Evolutionary conservation across 2,113 vertebrate species (phyloP).

Genomic region (Tragulus kanchil): DNA sequence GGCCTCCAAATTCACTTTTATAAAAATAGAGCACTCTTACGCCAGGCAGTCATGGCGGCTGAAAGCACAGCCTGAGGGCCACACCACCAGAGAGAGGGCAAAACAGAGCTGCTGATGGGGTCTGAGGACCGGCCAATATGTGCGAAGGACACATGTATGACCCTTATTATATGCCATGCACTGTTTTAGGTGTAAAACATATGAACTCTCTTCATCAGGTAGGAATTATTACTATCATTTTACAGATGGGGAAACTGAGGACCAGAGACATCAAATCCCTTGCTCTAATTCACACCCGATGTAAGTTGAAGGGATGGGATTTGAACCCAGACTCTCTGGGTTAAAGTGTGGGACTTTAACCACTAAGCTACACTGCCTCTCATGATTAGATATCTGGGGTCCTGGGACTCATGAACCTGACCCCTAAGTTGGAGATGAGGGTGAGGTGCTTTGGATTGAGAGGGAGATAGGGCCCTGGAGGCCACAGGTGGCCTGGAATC

Average conservation of each 20-base stretch:
- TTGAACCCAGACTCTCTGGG: not conserved
- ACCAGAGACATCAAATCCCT: not conserved
- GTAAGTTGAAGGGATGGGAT: not conserved
- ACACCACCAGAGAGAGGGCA: not conserved
- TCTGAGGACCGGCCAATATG: not conserved
- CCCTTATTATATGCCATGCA: no score
- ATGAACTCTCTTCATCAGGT: not conserved
- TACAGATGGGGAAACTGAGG: not conserved
- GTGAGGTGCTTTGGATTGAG: not conserved
- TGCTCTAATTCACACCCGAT: not conserved
- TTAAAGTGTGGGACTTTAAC: not conserved
- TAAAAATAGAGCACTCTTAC: not conserved
- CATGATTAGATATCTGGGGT: not conserved
- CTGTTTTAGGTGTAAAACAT: not conserved
- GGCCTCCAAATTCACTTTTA: not conserved
- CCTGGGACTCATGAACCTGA: not conserved
- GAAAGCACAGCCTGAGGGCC: not conserved
- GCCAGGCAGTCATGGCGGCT: not conserved
- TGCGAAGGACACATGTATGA: not conserved
- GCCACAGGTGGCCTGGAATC: not conserved
- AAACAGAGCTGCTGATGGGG: not conserved
- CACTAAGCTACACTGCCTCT: not conserved
- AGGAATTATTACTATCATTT: not conserved
- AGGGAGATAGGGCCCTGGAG: not conserved
- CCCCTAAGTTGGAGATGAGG: not conserved